phyloP scores from a whole-genome alignment of 1,140 invertebrate genomes.

The Elymnias hypermnestra region DNA sequence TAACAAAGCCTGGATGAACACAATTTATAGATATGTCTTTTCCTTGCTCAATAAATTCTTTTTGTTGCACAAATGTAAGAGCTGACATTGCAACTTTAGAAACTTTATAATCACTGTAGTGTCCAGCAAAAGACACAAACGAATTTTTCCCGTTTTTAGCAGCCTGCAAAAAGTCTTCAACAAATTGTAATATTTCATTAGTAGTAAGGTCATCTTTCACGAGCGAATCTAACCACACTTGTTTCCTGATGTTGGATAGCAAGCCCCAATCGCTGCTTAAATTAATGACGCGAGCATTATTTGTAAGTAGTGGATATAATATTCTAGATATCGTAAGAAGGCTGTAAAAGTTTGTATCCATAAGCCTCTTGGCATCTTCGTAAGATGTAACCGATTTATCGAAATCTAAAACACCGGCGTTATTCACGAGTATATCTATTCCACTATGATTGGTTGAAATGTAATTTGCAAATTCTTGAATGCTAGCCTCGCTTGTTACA shows the following conservation, averaged over 20 bases:
- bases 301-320: constrained; percentile 82
- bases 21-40: constrained; percentile 83
- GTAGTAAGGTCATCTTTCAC: constrained; percentile 76
- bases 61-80: constrained; percentile 82
- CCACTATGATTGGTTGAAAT: constrained; percentile 82
- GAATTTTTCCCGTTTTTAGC: constrained; percentile 69
- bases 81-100: constrained; percentile 86
- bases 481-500: constrained; percentile 79
- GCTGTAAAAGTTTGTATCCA: constrained; percentile 83
- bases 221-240: constrained; percentile 60
- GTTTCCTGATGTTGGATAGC: constrained; percentile 77
- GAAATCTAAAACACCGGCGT: constrained; percentile 87
- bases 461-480: constrained; percentile 77
- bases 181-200: constrained; percentile 80
- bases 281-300: constrained; percentile 84
- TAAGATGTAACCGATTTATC: constrained; percentile 80
- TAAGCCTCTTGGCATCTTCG: constrained; percentile 83
- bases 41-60: constrained; percentile 74
- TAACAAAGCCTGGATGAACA: constrained; percentile 83
- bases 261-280: constrained; percentile 84
- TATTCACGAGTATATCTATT: constrained; percentile 90
- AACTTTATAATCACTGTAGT: constrained; percentile 80
- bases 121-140: constrained; percentile 77
- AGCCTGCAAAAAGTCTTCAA: constrained; percentile 77
- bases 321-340: constrained; percentile 79